Evolutionary conservation across 2,113 vertebrate genomes (phyloP).

Genomic region (Brachyhypopomus gauderio): DNA sequence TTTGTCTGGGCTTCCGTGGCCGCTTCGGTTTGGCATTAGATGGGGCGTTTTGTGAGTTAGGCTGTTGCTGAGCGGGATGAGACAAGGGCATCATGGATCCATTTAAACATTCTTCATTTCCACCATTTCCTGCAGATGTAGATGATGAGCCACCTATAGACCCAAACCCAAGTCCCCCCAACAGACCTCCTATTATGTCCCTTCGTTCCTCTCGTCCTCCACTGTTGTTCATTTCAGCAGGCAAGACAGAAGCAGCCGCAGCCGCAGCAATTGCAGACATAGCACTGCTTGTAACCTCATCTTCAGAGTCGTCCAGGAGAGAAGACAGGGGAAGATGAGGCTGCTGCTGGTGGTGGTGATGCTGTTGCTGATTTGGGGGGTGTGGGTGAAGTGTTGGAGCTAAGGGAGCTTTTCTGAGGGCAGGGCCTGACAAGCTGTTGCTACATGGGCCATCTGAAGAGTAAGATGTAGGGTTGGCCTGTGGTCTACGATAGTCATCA

Average conservation of each 20-base stretch:
- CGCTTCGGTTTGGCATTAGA: slow-evolving; percentile 65
- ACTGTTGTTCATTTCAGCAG: slow-evolving; percentile 66
- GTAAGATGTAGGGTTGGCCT: slow-evolving; percentile 64
- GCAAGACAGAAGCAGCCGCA: slow-evolving; percentile 70
- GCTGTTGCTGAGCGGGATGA: slow-evolving; percentile 68
- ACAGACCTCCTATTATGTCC: slow-evolving; percentile 76
- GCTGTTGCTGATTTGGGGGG: slow-evolving; percentile 71
- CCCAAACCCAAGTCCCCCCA: slow-evolving; percentile 76
- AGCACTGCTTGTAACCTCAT: slow-evolving; percentile 80
- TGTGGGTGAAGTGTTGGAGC: slow-evolving; percentile 80
- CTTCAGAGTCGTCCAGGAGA: slow-evolving; percentile 78
- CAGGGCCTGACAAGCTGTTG: slow-evolving; percentile 66
- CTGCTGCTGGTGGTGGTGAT: slow-evolving; percentile 70
- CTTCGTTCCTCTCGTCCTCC: slow-evolving; percentile 73
- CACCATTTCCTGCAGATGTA: slow-evolving; percentile 57
- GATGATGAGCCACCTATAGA: slow-evolving; percentile 69
- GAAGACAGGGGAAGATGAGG: slow-evolving; percentile 79
- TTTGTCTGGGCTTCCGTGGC: slow-evolving; percentile 74
- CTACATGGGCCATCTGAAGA: slow-evolving; percentile 64
- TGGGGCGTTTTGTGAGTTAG: slow-evolving; percentile 58
- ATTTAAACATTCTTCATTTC: slow-evolving; percentile 63
- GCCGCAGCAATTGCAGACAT: slow-evolving; percentile 80
- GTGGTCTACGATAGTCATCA: slow-evolving; percentile 71
- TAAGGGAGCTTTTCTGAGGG: slow-evolving; percentile 77
- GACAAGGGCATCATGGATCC: slow-evolving; percentile 75